These are phyloP conservation scores for Pangasius mekongensis DNA, from an alignment of 2,797 vertebrate species.

Conservation along the genomic window DNA sequence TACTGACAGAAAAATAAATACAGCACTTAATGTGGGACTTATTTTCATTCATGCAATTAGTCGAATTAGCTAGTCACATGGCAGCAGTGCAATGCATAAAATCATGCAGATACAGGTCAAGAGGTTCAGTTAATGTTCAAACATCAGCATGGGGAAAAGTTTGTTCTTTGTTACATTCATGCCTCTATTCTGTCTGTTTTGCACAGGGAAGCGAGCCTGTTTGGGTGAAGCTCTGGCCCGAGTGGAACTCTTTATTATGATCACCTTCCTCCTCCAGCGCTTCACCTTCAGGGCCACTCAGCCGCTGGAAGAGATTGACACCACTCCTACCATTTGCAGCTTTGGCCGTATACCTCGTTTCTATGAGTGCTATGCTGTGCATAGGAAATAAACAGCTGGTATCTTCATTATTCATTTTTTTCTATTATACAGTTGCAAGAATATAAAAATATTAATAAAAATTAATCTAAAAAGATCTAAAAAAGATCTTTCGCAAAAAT, in stretches of 20 bases:
- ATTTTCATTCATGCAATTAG: background rate
- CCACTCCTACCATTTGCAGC: slow-evolving; percentile 34
- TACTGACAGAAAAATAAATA: background rate
- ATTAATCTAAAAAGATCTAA: too few relatives aligned
- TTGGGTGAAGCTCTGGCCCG: slow-evolving; percentile 60
- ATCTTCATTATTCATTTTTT: background rate
- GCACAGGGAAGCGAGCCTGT: slow-evolving; percentile 60
- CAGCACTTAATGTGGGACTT: background rate
- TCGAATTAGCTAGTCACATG: background rate
- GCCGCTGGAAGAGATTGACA: slow-evolving; percentile 54
- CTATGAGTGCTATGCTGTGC: slow-evolving; percentile 53
- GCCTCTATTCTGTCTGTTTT: background rate
- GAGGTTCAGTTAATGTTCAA: background rate
- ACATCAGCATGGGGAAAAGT: background rate
- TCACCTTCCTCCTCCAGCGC: slow-evolving; percentile 60
- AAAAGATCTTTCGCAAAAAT: background rate
- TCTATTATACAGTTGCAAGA: background rate
- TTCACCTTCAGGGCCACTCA: slow-evolving; percentile 56
- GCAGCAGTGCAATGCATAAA: background rate
- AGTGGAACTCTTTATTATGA: slow-evolving; percentile 59
- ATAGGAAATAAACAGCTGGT: slow-evolving; percentile 21
- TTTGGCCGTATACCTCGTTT: slow-evolving; percentile 48
- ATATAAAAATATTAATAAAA: background rate
- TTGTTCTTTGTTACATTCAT: background rate
- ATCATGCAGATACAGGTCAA: background rate